Evolutionary conservation across 30 jellyfish, hydroid and myxozoan species (phyloP).

Genomic region (Calvadosia cruxmelitensis): DNA sequence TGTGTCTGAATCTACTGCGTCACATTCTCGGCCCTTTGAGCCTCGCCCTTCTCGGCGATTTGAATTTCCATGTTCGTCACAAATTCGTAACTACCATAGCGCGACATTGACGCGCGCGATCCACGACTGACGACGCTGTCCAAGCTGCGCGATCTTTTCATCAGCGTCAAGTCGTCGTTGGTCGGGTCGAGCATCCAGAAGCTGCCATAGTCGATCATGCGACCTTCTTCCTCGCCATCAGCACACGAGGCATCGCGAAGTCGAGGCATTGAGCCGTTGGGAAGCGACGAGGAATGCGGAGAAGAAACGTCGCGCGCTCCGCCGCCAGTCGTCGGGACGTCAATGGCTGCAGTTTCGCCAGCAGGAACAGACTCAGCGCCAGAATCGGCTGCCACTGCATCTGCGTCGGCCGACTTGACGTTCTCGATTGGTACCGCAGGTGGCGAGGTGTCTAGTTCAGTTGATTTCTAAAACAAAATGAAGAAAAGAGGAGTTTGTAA

Average conservation of each 20-base stretch:
- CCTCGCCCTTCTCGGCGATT: slow-evolving; percentile 86
- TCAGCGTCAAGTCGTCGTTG: slow-evolving; percentile 51
- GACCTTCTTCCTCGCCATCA: slow-evolving; percentile 10
- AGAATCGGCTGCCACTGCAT: too few relatives aligned
- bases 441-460: too few relatives aligned
- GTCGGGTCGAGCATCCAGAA: slow-evolving; percentile 74
- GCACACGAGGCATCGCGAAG: slow-evolving; percentile 39
- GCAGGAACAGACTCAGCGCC: too few relatives aligned
- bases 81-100: slow-evolving; percentile 86
- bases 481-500: too few relatives aligned
- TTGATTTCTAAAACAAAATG: too few relatives aligned
- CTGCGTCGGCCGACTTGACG: too few relatives aligned
- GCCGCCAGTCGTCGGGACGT: slow-evolving; percentile 47
- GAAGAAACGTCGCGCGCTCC: slow-evolving; percentile 44
- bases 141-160: slow-evolving; percentile 80
- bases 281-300: slow-evolving; percentile 21
- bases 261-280: slow-evolving; percentile 33
- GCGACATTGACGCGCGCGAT: slow-evolving; percentile 66
- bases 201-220: slow-evolving; percentile 72
- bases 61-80: slow-evolving; percentile 77
- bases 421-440: too few relatives aligned
- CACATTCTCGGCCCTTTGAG: neutral
- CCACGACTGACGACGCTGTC: slow-evolving; percentile 71
- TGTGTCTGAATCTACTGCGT: too few relatives aligned
- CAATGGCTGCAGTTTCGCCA: slow-evolving; percentile 44